These are phyloP conservation scores for Drosophila rellima DNA, from an alignment of 2,888 invertebrate genomes.

Conservation along the genomic window DNA sequence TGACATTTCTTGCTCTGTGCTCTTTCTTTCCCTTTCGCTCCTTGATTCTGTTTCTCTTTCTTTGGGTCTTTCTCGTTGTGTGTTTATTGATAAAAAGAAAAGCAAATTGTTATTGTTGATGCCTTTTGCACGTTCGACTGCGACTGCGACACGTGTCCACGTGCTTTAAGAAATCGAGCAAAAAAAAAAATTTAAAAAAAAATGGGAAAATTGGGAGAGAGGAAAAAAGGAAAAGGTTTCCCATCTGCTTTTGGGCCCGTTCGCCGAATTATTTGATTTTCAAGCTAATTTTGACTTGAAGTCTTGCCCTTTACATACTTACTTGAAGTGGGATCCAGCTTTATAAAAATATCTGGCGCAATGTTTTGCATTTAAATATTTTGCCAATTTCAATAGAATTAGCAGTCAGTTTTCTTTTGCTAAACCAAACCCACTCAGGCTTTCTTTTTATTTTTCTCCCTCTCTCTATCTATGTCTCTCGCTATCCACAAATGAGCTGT, in stretches of 20 bases:
- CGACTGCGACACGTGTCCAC: slow-evolving; percentile 48
- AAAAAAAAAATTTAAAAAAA: not conserved
- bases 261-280: slow-evolving; percentile 47
- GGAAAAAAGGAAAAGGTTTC: slow-evolving; percentile 28
- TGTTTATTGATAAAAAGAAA: slow-evolving; percentile 43
- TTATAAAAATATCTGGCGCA: slow-evolving; percentile 34
- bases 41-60: not conserved
- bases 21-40: not conserved
- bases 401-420: slow-evolving; percentile 31
- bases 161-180: slow-evolving; percentile 24
- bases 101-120: slow-evolving; percentile 41
- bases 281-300: slow-evolving; percentile 28
- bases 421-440: not conserved
- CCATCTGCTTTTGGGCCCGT: slow-evolving; percentile 26
- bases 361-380: slow-evolving; percentile 65
- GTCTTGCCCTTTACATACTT: slow-evolving; percentile 26
- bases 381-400: slow-evolving; percentile 48
- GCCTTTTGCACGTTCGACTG: slow-evolving; percentile 38
- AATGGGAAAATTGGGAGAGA: not conserved
- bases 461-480: not conserved
- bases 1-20: slow-evolving; percentile 40
- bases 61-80: not conserved
- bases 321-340: not conserved
- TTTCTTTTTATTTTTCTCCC: not conserved
- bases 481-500: slow-evolving; percentile 13